A percentile compares a stretch with the other conserved stretches of the same genome.
phyloP scores from a whole-genome alignment of 2,888 invertebrate genomes.

The Xanthostigma xanthostigma region DNA sequence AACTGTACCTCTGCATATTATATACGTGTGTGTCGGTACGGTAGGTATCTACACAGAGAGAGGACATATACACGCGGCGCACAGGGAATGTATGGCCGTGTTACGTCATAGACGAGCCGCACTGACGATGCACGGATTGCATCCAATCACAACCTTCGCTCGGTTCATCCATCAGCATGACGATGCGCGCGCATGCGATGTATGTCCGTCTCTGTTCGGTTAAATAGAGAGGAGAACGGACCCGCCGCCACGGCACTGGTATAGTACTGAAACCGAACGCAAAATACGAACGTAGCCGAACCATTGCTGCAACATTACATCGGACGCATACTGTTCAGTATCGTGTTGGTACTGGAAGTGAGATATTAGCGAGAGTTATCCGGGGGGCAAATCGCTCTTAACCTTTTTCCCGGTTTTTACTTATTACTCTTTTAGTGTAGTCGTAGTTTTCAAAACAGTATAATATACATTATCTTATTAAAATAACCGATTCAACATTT shows the following conservation, averaged over 20 bases:
- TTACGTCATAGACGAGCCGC: slow-evolving; percentile 21
- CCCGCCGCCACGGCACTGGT: slow-evolving; percentile 23
- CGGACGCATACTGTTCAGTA: slow-evolving; percentile 39
- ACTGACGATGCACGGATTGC: slow-evolving; percentile 30
- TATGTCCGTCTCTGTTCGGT: slow-evolving; percentile 1
- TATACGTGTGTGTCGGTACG: no score
- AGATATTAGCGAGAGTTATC: slow-evolving; percentile 36
- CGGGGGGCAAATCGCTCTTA: slow-evolving; percentile 41
- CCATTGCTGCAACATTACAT: slow-evolving; percentile 18
- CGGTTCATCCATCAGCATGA: slow-evolving; percentile 21
- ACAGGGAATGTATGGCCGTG: slow-evolving; percentile 6
- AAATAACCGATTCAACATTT: slow-evolving; percentile 1
- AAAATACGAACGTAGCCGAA: slow-evolving; percentile 20
- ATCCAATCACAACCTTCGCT: slow-evolving; percentile 31
- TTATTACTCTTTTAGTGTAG: slow-evolving; percentile 28
- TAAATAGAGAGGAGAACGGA: slow-evolving; percentile 27
- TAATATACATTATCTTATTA: background rate
- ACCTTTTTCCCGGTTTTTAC: slow-evolving; percentile 25
- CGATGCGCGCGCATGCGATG: slow-evolving; percentile 20
- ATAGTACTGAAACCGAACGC: slow-evolving; percentile 29
- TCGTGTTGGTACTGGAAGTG: slow-evolving; percentile 47
- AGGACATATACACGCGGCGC: no score
- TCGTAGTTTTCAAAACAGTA: slow-evolving; percentile 23
- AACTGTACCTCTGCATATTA: no score
- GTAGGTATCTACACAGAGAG: no score